Conservation (phyloP, 2,113 vertebrate species). For the Rattus norvegicus region GRCr8 NC_086020.1:26884501-26885000, state of each 20-base stretch:
- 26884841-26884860: neutral
- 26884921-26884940: neutral
- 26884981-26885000: neutral
- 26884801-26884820: neutral
- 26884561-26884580: neutral
- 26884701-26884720: neutral
- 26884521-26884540: neutral
- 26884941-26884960: neutral
- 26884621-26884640: neutral
- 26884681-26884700: neutral
- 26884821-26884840: neutral
- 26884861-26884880: neutral
- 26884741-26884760: neutral
- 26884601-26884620: neutral
- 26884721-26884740: neutral
- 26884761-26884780: neutral
- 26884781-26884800: neutral
- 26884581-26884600: neutral
- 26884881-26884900: neutral
- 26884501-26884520: neutral
- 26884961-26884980: neutral
- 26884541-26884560: neutral
- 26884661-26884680: neutral
- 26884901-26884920: neutral
- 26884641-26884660: neutral